Base-by-base conservation (phyloP, 2,797 vertebrate species). In the Sorex maritimensis region DNA sequence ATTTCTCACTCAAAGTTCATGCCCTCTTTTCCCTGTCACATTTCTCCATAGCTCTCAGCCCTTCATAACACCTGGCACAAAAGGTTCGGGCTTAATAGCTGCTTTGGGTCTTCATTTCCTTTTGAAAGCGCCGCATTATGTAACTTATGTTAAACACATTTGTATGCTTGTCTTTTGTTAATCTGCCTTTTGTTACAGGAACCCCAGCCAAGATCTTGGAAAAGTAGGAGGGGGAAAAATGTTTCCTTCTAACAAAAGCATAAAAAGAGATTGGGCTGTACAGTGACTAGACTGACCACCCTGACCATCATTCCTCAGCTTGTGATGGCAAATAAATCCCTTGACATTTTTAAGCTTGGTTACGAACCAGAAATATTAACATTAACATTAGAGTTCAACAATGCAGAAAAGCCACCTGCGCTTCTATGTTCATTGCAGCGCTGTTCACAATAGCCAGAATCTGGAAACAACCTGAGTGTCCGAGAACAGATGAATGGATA, bases 51-150 rank as follows among this genome's bases (percentile, higher is more conserved):
- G 44, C 38, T 85, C 46, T 28, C 24, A 7, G 68, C 61, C 49
- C 61, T 75, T 61, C 23, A 1, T 49, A 19, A 24, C 46, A 80
- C 61, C 38, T 38, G 46, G 24, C 13, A 75, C n/a, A 61, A 84
- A 69, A 68, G 75, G 34, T 7, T 86, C 19, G 26, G 75, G 61
- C 72, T 52, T 67, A 41, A 80, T 86, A 1, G 15, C 7, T 58
- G 83, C 81, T 73, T 73, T 46, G 44, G 74, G 55, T 79, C 86
- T 61, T 80, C 34, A 49, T 68, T 93, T 90, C 69, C 68, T 81
- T 86, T 21, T 15, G n/a, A 89, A 89, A 75, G 2, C 38, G 74
- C 38, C 17, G 12, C 34, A 46, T 74, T 38, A 61, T 4, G 12
- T 55, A 67, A 75, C 44, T 69, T 46, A 52, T n/a, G 34, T 14